Evolutionary conservation across 2,797 vertebrate species (phyloP).

Genomic region (Cetoscarus ocellatus): DNA sequence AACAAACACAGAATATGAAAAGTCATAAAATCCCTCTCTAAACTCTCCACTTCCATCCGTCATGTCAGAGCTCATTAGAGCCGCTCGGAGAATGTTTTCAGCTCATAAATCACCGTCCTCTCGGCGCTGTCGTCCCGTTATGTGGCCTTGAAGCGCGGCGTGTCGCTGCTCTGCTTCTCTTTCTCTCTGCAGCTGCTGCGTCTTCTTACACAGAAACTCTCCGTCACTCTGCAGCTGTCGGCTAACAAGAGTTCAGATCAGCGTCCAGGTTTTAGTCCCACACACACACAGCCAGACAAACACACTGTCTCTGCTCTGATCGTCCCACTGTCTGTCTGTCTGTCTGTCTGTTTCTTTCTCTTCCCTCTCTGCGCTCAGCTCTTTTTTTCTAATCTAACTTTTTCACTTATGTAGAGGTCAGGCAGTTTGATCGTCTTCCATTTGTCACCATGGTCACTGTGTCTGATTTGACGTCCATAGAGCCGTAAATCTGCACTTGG

Average conservation of each 20-base stretch:
- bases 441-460: too few relatives aligned
- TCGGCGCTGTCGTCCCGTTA: conserved; percentile 8
- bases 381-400: too few relatives aligned
- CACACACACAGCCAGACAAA: conserved; percentile 23
- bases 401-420: too few relatives aligned
- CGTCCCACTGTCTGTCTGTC: conserved; percentile 19
- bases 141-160: conserved; percentile 40
- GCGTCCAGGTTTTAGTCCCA: conserved; percentile 51
- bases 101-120: conserved; percentile 51
- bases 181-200: conserved; percentile 53
- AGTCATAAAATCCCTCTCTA: conserved; percentile 24
- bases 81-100: conserved; percentile 8
- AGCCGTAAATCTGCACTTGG: too few relatives aligned
- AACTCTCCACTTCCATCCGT: conserved; percentile 18
- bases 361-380: neutral
- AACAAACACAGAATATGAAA: conserved; percentile 32
- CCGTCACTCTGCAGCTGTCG: conserved; percentile 68
- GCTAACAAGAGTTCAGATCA: conserved; percentile 64
- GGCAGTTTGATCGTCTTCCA: too few relatives aligned
- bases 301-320: neutral
- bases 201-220: conserved; percentile 26
- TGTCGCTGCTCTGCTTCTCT: conserved; percentile 47
- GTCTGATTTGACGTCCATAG: too few relatives aligned
- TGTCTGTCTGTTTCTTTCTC: conserved; percentile 22
- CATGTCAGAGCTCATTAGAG: conserved; percentile 39